Conservation (phyloP, 23 tunicate species). For the Ciona savignyi region DNA sequence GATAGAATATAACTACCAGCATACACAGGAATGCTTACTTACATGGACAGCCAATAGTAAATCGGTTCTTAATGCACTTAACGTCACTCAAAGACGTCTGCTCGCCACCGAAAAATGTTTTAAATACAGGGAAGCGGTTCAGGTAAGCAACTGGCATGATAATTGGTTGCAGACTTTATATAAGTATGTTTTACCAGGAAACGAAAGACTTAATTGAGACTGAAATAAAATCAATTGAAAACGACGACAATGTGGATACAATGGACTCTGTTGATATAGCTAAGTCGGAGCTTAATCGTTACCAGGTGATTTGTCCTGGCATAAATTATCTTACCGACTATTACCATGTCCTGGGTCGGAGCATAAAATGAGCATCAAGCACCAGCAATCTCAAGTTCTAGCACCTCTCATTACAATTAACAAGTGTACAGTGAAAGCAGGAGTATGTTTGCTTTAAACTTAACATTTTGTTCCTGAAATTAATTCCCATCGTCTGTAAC, state of each 20-base stretch:
- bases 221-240: constrained; percentile 12
- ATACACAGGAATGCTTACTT: constrained; percentile 40
- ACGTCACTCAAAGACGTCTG: constrained; percentile 49
- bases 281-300: not conserved
- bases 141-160: constrained; percentile 39
- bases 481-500: too few species aligned
- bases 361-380: too few species aligned
- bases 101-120: constrained; percentile 44
- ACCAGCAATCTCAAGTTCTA: not conserved
- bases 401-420: not conserved
- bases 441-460: not conserved
- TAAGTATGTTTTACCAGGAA: constrained; percentile 19
- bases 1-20: too few species aligned
- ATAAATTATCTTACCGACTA: too few species aligned
- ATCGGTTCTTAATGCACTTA: constrained; percentile 56
- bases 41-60: constrained; percentile 44
- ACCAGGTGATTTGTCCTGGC: too few species aligned
- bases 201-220: constrained; percentile 10
- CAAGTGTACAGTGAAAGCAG: not conserved
- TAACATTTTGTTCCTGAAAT: too few species aligned
- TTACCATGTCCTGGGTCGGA: too few species aligned
- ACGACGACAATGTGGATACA: not conserved
- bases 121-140: constrained; percentile 46
- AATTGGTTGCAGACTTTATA: too few species aligned
- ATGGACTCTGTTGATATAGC: constrained; percentile 9